Evolutionary conservation across 2,113 vertebrate species (phyloP).

Genomic region (Eretmochelys imbricata): DNA sequence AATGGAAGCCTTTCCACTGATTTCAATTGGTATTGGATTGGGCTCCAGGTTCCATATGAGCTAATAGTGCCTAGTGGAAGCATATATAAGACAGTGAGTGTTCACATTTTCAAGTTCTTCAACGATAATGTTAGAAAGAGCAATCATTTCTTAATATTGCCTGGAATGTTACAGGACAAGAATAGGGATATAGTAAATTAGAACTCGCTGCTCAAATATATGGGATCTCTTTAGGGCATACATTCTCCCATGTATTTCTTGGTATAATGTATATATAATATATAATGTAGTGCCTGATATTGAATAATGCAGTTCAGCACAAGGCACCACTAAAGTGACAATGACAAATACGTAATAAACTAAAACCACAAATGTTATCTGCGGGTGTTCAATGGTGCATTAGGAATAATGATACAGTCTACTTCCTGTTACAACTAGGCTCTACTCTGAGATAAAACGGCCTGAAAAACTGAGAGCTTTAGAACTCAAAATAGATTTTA

Average conservation of each 20-base stretch:
- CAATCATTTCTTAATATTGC: rapidly evolving
- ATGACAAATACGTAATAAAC: neutral
- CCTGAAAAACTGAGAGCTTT: neutral
- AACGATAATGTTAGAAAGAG: neutral
- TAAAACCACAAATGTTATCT: rapidly evolving
- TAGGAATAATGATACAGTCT: neutral
- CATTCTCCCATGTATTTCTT: neutral
- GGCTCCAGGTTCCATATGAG: neutral
- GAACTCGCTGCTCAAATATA: rapidly evolving
- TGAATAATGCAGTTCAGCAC: neutral
- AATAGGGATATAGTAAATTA: rapidly evolving
- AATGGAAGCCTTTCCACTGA: neutral
- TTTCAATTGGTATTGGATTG: neutral
- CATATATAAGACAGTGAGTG: neutral
- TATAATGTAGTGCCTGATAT: rapidly evolving
- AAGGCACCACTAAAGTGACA: neutral
- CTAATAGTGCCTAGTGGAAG: neutral
- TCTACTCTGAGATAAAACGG: neutral
- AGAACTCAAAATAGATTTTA: neutral
- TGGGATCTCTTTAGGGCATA: neutral
- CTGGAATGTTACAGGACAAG: neutral
- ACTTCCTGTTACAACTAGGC: neutral
- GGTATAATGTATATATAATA: rapidly evolving
- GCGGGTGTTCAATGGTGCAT: neutral
- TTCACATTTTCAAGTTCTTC: neutral